Evolutionary conservation across 2,797 vertebrate species (phyloP).

Genomic region (Enteromius unitaeniatus): DNA sequence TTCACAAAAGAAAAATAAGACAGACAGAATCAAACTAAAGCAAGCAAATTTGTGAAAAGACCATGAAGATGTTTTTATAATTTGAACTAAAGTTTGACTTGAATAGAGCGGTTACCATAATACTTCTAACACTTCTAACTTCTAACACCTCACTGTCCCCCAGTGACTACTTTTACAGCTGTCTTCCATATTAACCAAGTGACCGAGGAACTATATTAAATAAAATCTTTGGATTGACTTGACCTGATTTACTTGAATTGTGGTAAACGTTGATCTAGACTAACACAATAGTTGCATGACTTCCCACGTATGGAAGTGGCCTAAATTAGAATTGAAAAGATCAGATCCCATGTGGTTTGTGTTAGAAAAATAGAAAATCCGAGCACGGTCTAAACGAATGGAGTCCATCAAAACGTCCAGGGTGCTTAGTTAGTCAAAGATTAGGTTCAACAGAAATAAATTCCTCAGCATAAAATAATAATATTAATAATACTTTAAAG

Average conservation of each 20-base stretch:
- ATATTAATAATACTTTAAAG: background rate
- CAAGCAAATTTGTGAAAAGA: background rate
- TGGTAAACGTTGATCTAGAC: background rate
- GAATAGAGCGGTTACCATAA: too few species aligned
- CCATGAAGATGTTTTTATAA: background rate
- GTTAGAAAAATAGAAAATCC: background rate
- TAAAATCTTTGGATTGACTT: background rate
- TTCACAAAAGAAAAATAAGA: too few species aligned
- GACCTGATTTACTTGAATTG: background rate
- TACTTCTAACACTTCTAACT: too few species aligned
- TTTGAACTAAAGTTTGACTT: too few species aligned
- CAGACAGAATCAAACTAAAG: background rate
- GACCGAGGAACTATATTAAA: background rate
- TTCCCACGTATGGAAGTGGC: background rate
- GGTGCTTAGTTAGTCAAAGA: background rate
- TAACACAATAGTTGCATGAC: background rate
- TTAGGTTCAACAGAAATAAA: background rate
- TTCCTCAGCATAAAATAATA: background rate
- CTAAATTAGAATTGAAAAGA: background rate
- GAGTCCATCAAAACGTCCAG: background rate
- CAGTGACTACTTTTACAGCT: too few species aligned
- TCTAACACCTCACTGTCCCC: too few species aligned
- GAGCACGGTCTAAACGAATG: background rate
- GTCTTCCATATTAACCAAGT: too few species aligned
- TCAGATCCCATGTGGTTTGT: background rate